Evolutionary conservation across 2,888 invertebrate species (phyloP).

Genomic region (Osmoderma eremita): DNA sequence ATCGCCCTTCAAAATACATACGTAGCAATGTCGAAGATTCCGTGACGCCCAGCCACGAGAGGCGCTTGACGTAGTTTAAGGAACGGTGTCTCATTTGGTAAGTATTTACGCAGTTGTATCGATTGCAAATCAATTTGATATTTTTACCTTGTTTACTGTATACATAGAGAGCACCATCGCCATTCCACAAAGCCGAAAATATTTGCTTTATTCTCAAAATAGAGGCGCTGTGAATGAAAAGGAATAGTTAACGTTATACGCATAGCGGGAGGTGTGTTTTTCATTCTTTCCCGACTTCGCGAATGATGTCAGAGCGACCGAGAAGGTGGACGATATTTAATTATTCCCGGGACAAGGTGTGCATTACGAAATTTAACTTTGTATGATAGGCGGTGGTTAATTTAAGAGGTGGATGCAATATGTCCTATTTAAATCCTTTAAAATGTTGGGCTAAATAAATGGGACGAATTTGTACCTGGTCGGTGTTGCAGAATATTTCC

Average conservation of each 20-base stretch:
- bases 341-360: conserved; percentile 1
- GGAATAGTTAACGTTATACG: conserved; percentile 25
- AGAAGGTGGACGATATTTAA: background rate
- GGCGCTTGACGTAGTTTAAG: too few species aligned
- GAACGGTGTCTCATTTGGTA: background rate
- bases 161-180: background rate
- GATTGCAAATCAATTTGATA: conserved; percentile 26
- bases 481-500: too few species aligned
- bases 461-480: too few species aligned
- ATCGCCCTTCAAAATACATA: too few species aligned
- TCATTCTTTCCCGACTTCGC: conserved; percentile 14
- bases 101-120: conserved; percentile 26
- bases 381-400: too few species aligned
- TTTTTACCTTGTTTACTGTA: conserved; percentile 29
- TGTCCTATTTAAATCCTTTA: too few species aligned
- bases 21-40: too few species aligned
- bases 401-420: too few species aligned
- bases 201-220: conserved; percentile 34
- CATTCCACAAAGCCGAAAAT: conserved; percentile 13
- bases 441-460: too few species aligned
- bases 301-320: conserved; percentile 2
- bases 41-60: too few species aligned
- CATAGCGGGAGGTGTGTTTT: conserved; percentile 23
- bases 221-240: conserved; percentile 28
- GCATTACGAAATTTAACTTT: too few species aligned